Evolutionary conservation across 1,140 invertebrate genomes (phyloP), one percentile per base, ranked within the genome.

Genomic region (Vollenhovia emeryi): DNA sequence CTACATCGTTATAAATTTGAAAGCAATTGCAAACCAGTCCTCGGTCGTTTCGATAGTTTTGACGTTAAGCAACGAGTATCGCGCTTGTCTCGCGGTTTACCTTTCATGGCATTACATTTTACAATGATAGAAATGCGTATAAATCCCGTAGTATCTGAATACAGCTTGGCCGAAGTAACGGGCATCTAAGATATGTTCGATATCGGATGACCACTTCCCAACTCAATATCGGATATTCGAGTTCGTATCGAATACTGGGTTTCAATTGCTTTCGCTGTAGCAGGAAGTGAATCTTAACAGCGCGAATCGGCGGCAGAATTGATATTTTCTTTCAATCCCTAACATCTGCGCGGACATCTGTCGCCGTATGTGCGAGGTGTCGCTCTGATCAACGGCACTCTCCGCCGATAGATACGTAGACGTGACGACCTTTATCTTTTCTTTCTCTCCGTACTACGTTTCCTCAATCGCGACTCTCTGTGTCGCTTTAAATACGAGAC

Each of bases 271-370:
- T 59, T 73, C 36, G 40, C 40, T 24, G 64, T 18, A 24, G 64
- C 36, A 57, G 78, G 78, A 73, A 57, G 66, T 73, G 78, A 82
- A 82, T 82, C 78, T 82, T 82, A 82, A 82, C 66, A 43, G 66
- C 45, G 66, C 40, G 78, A 71, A 45, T 8, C 66, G 36, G 24
- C 78, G 13, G 43, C 33, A 57, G 66, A 82, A 82, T 80, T 80
- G 78, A 80, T 80, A 80, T 82, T 82, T 82, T 82, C 78, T 82
- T 82, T 71, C 66, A 82, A 82, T 82, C 78, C 18, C 27, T 50
- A 45, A 57, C 48, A 82, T 73, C 33, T 57, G 78, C 52, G 13
- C 33, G 36, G 15, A 73, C n/a, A 24, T n/a, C n/a, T n/a, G n/a
- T 45, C 18, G 30, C 30, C 36, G 50, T 18, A 73, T 45, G 27